A percentile compares a stretch with the other conserved stretches of the same genome.
These are phyloP conservation scores for Spheniscus humboldti DNA, from an alignment of 2,797 vertebrate species.

Conservation along the genomic window DNA sequence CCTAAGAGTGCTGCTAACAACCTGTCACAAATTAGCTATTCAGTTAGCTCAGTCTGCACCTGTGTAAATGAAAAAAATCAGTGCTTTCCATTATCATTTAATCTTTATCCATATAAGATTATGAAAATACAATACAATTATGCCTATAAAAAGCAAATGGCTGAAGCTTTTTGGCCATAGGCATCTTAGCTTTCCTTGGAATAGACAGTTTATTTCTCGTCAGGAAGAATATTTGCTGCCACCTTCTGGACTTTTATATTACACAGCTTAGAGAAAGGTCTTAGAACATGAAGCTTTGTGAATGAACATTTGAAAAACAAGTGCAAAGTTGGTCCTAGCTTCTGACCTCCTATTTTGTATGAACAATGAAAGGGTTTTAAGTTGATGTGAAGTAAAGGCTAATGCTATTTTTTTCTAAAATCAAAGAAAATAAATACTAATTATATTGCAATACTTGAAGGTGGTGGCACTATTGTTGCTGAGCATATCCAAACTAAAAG, in stretches of 20 bases:
- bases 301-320: background rate
- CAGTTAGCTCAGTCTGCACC: background rate
- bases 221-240: constrained; percentile 58
- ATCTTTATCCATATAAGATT: background rate
- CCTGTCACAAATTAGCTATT: background rate
- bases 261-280: background rate
- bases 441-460: background rate
- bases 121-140: background rate
- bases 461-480: background rate
- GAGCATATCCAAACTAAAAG: background rate
- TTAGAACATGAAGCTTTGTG: background rate
- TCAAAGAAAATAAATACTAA: background rate
- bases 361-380: background rate
- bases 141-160: background rate
- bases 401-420: background rate
- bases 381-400: background rate
- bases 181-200: background rate
- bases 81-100: background rate
- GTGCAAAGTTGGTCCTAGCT: background rate
- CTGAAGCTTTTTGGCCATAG: background rate
- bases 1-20: background rate
- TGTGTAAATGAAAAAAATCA: background rate
- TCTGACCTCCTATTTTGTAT: background rate
- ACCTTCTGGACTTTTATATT: constrained; percentile 45
- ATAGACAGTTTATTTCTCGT: background rate